These are phyloP conservation scores for Limonius californicus DNA, from an alignment of 1,140 invertebrate species.

Conservation along the genomic window DNA sequence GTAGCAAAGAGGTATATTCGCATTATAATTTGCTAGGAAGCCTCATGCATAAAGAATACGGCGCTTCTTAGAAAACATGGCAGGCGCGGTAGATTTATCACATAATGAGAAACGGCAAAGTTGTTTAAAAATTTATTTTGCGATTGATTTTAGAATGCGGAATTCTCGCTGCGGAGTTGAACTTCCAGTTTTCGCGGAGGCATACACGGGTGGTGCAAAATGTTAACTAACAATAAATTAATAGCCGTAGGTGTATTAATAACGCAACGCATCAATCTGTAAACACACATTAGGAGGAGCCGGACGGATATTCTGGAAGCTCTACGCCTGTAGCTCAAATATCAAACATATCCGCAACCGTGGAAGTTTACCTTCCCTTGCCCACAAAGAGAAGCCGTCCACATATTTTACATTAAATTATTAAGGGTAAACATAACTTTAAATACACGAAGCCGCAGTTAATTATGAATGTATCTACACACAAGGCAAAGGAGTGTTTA, in stretches of 20 bases:
- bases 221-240: not conserved
- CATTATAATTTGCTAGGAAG: constrained; percentile 14
- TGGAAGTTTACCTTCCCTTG: not conserved
- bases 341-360: not conserved
- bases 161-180: too few species aligned
- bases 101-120: not conserved
- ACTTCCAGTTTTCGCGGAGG: too few species aligned
- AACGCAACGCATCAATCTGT: not conserved
- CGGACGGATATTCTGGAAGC: not conserved
- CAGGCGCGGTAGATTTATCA: not conserved
- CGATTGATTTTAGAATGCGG: too few species aligned
- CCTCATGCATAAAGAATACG: constrained; percentile 13
- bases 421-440: not conserved
- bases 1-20: constrained; percentile 18
- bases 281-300: not conserved
- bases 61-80: constrained; percentile 1
- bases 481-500: not conserved
- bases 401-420: not conserved
- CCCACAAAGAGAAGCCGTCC: not conserved
- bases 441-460: not conserved
- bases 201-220: not conserved
- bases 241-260: not conserved
- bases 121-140: too few species aligned
- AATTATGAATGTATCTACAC: not conserved
- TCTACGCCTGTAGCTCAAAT: not conserved